Percentiles rank a stretch among this genome's conserved stretches.
Conservation (phyloP, 2,888 invertebrate species). For the Meloe dianella region DNA sequence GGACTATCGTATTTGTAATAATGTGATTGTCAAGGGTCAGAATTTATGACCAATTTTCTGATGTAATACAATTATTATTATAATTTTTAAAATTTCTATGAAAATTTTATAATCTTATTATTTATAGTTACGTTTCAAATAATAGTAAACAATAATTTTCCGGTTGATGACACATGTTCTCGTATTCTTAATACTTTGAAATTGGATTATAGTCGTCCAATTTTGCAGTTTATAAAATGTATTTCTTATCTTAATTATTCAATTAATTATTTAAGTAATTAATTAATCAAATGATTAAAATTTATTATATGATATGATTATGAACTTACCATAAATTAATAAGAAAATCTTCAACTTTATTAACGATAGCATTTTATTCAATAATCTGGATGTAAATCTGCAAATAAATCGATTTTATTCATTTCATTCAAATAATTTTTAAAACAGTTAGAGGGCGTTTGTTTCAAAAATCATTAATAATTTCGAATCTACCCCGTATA, state of each 20-base stretch:
- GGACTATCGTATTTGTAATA: neutral
- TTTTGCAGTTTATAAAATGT: too few species aligned
- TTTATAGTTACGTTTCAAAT: neutral
- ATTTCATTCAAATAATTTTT: neutral
- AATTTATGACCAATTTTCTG: neutral
- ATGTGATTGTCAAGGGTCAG: constrained; percentile 3
- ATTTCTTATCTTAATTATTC: neutral
- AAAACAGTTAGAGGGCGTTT: neutral
- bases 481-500: neutral
- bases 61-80: neutral
- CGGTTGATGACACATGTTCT: constrained; percentile 2
- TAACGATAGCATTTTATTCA: neutral
- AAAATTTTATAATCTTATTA: neutral
- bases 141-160: neutral
- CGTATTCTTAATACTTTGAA: neutral
- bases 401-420: neutral
- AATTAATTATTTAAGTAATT: too few species aligned
- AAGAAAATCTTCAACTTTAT: neutral
- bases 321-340: constrained; percentile 1
- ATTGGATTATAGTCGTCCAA: neutral
- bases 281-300: too few species aligned
- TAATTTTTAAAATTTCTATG: neutral
- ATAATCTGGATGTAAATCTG: neutral
- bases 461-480: neutral
- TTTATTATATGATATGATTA: neutral